Percentiles rank a stretch among this genome's conserved stretches.
These are phyloP conservation scores for Ostrea edulis DNA, from an alignment of 1,140 invertebrate species.

Conservation along the genomic window DNA sequence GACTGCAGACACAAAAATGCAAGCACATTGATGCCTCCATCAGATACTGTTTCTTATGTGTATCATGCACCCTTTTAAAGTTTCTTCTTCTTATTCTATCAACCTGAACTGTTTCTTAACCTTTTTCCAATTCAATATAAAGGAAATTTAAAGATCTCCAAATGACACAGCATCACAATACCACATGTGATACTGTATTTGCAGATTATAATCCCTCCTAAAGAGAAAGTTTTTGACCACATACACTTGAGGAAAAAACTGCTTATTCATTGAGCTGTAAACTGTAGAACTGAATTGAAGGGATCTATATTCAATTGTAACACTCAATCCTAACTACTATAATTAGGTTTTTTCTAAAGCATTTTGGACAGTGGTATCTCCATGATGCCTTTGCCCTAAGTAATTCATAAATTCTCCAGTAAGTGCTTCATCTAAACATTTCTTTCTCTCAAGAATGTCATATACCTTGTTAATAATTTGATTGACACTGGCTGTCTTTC, in stretches of 20 bases:
- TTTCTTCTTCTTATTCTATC: no score
- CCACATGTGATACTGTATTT: not conserved
- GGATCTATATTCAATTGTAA: constrained; percentile 28
- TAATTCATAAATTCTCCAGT: constrained; percentile 1
- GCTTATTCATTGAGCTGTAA: constrained; percentile 19
- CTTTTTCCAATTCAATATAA: no score
- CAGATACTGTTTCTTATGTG: not conserved
- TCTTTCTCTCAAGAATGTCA: not conserved
- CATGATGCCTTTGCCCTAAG: not conserved
- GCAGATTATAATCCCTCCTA: not conserved
- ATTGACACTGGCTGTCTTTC: not conserved
- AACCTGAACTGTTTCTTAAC: no score
- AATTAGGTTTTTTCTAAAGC: not conserved
- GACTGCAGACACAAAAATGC: constrained; percentile 5
- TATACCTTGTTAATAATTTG: not conserved
- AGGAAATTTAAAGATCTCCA: constrained; percentile 13
- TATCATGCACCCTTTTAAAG: no score
- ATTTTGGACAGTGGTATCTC: constrained; percentile 3
- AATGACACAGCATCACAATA: not conserved
- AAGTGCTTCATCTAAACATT: not conserved
- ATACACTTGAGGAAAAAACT: not conserved
- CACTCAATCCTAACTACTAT: constrained; percentile 10
- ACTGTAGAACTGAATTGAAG: constrained; percentile 3
- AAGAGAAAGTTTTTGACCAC: not conserved
- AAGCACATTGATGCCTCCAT: not conserved